These are phyloP conservation scores for Propithecus perrieri DNA, from an alignment of 2,797 vertebrate species.

Conservation along the genomic window DNA sequence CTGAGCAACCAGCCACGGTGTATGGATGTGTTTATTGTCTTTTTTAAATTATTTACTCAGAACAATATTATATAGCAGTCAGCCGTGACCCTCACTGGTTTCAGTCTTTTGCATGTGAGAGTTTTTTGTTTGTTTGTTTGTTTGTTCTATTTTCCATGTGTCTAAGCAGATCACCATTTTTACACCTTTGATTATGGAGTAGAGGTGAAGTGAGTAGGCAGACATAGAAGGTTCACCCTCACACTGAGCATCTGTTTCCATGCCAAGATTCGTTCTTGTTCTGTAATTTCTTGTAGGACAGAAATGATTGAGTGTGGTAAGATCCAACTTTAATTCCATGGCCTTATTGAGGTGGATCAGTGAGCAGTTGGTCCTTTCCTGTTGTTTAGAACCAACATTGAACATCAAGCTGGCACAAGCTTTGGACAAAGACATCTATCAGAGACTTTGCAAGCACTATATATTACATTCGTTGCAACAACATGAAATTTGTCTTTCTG, in stretches of 20 bases:
- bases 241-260: neutral
- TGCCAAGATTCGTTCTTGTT: neutral
- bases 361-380: neutral
- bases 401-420: neutral
- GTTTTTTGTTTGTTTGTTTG: neutral
- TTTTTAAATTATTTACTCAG: neutral
- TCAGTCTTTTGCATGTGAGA: neutral
- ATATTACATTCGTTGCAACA: neutral
- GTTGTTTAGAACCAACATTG: neutral
- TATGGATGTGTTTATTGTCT: neutral
- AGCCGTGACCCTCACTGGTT: neutral
- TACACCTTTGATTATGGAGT: neutral
- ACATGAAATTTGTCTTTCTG: conserved; percentile 18
- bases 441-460: neutral
- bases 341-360: neutral
- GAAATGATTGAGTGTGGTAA: neutral
- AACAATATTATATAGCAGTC: neutral
- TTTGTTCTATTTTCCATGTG: neutral
- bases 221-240: neutral
- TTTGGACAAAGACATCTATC: neutral
- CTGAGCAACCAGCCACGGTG: neutral
- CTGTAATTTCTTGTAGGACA: neutral
- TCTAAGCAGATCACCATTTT: neutral
- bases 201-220: neutral
- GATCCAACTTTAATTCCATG: neutral